Evolutionary conservation across 2,797 vertebrate species (phyloP), one percentile per base, ranked within the genome.

Genomic region (Spheniscus humboldti): DNA sequence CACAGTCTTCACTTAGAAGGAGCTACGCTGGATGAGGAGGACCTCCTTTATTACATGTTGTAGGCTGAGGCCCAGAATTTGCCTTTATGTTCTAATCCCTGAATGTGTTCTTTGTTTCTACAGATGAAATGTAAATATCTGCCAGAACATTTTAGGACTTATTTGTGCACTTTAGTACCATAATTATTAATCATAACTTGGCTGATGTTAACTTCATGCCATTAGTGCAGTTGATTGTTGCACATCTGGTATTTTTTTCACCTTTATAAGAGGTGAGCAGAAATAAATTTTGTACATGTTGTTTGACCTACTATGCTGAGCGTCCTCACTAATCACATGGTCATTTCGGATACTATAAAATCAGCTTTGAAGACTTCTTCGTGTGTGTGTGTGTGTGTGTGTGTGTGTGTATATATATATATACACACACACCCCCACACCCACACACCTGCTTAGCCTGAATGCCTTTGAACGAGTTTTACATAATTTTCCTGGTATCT

Each of bases 81-180:
- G 24, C 78, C 45, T 93, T 80, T 85, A 25, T 92, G 12, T 74
- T 96, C 56, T 95, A 79, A 92, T 91, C 9, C 45, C 56, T 50
- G 17, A 53, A 59, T 71, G 4, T 91, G 24, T 92, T 94, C 77
- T 89, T 74, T 92, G 39, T 92, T 95, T 90, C 94, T 92, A 86
- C 79, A 93, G 94, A 91, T 94, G 64, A 95, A 86, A 75, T 95
- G 16, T 92, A 94, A 88, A 73, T 83, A 77, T 81, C 68, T 94
- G 27, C 72, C 89, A 94, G 63, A 91, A 82, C 69, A 67, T 52
- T 94, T 90, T 95, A 97, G 62, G 85, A 95, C 17, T 86, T 82
- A 88, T 19, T 94, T 94, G 60, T 93, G 64, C 30, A 33, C 50
- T 93, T 95, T 85, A 93, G 63, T 96, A 67, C 89, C 56, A 17